These are phyloP conservation scores for Lochmaea capreae DNA, from an alignment of 2,888 invertebrate species.

Conservation along the genomic window DNA sequence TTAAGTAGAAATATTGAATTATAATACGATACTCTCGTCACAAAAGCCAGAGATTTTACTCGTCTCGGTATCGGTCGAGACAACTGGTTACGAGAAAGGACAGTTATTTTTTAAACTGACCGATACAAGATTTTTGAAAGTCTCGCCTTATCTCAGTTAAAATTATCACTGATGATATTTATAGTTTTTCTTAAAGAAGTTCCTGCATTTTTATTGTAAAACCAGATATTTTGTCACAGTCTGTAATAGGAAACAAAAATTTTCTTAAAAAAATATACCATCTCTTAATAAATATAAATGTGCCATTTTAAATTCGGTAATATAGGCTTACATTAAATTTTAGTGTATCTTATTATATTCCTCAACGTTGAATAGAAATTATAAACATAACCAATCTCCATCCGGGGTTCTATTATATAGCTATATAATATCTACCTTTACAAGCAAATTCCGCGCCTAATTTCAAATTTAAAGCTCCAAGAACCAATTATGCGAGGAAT, in stretches of 20 bases:
- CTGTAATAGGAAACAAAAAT: too few relatives aligned
- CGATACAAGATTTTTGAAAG: background rate
- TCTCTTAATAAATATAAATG: too few relatives aligned
- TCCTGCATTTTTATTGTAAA: too few relatives aligned
- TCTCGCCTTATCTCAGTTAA: background rate
- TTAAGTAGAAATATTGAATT: too few relatives aligned
- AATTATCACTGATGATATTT: too few relatives aligned
- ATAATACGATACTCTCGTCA: background rate
- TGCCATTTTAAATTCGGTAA: too few relatives aligned
- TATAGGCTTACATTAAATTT: too few relatives aligned
- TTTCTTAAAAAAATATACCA: too few relatives aligned
- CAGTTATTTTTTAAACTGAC: background rate
- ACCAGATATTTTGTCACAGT: too few relatives aligned
- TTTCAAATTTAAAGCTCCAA: conserved; percentile 59
- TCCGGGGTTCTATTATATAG: conserved; percentile 55
- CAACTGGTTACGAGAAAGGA: background rate
- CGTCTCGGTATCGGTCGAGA: background rate
- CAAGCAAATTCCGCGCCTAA: conserved; percentile 50
- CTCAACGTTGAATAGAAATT: conserved; percentile 26
- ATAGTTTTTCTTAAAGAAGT: too few relatives aligned
- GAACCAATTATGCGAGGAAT: conserved; percentile 64
- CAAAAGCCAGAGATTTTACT: background rate
- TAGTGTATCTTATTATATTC: background rate
- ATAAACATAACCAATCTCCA: conserved; percentile 56
- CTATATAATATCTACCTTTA: conserved; percentile 38